A percentile compares a stretch with the other conserved stretches of the same genome.
These are phyloP conservation scores for Perca flavescens DNA, from an alignment of 2,113 vertebrate genomes.

Conservation along the genomic window DNA sequence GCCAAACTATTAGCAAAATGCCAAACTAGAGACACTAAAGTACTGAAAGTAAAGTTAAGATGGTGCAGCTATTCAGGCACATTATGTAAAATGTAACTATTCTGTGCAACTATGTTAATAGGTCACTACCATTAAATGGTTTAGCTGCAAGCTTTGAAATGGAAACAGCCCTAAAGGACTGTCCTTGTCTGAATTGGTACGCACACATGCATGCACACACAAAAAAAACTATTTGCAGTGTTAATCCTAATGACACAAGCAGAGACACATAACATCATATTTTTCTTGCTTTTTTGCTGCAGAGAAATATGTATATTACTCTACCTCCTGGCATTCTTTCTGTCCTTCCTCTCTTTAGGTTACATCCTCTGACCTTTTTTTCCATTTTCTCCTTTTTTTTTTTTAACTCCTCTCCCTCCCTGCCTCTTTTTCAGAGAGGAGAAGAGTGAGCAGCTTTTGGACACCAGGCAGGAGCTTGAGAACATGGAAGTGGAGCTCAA, in stretches of 20 bases:
- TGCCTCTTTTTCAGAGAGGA: conserved; percentile 88
- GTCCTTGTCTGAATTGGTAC: conserved; percentile 6
- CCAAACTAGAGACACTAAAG: neutral
- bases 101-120: conserved; percentile 18
- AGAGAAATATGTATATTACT: neutral
- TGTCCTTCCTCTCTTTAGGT: neutral
- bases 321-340: neutral
- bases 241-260: neutral
- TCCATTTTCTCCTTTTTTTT: neutral
- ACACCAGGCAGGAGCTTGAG: conserved; percentile 96
- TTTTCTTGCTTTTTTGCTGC: neutral
- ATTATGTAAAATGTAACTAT: neutral
- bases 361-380: neutral
- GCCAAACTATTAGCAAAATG: neutral
- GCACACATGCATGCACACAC: neutral
- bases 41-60: neutral
- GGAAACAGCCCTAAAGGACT: conserved; percentile 42
- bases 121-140: conserved; percentile 27
- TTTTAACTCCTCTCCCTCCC: neutral
- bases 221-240: too few relatives aligned
- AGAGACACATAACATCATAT: neutral
- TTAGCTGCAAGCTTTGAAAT: conserved; percentile 28
- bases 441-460: conserved; percentile 96
- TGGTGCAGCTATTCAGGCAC: neutral
- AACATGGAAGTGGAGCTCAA: conserved; percentile 93